phyloP scores from a whole-genome alignment of 2,888 invertebrate species.

The Apodemia duryi region DNA sequence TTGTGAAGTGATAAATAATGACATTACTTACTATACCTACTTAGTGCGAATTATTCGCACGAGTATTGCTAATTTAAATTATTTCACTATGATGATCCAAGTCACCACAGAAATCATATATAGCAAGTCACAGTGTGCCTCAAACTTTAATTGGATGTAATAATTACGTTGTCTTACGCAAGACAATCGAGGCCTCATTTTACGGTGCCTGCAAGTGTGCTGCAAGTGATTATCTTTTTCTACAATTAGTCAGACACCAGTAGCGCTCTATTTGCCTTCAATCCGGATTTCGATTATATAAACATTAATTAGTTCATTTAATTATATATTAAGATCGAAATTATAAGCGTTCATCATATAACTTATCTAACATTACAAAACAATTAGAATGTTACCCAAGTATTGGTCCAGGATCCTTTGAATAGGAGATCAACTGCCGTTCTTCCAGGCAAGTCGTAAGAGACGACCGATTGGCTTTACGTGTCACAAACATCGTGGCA shows the following conservation, averaged over 20 bases:
- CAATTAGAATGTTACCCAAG: background rate
- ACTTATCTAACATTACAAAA: background rate
- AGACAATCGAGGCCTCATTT: slow-evolving; percentile 33
- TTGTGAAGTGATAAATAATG: too few relatives aligned
- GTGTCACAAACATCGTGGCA: too few relatives aligned
- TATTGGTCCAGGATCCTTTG: too few relatives aligned
- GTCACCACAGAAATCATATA: too few relatives aligned
- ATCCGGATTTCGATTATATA: slow-evolving; percentile 13
- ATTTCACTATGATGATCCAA: slow-evolving; percentile 10
- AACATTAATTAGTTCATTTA: slow-evolving; percentile 13
- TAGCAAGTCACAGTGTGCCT: slow-evolving; percentile 28
- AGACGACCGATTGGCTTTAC: too few relatives aligned
- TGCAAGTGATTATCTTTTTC: slow-evolving; percentile 30
- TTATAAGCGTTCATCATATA: background rate
- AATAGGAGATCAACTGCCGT: too few relatives aligned
- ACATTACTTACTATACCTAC: too few relatives aligned
- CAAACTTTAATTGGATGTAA: slow-evolving; percentile 36
- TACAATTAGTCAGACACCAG: slow-evolving; percentile 30
- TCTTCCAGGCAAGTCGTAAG: too few relatives aligned
- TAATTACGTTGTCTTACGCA: slow-evolving; percentile 49
- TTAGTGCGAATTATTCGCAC: too few relatives aligned
- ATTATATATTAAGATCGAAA: slow-evolving; percentile 6
- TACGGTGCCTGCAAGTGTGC: slow-evolving; percentile 32
- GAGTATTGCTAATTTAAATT: background rate
- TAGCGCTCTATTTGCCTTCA: slow-evolving; percentile 30